Evolutionary conservation across 2,888 invertebrate genomes (phyloP).

Genomic region (Amorpha juglandis): DNA sequence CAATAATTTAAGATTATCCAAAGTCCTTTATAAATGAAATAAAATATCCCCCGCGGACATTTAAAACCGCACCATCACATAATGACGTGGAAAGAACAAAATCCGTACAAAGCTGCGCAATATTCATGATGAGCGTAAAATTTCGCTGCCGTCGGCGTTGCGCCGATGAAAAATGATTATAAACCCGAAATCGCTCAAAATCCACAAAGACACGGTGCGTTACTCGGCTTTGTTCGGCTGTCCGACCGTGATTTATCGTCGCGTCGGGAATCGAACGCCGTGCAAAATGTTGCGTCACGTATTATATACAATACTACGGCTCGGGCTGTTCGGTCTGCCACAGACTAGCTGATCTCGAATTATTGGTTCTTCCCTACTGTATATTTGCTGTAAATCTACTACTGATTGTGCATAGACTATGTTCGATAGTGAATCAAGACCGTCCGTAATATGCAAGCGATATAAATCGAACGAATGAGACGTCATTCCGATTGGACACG

Average conservation of each 20-base stretch:
- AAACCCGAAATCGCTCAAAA: slow-evolving; percentile 79
- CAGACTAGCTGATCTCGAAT: slow-evolving; percentile 41
- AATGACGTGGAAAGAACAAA: slow-evolving; percentile 38
- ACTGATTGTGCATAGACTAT: slow-evolving; percentile 35
- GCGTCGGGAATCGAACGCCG: slow-evolving; percentile 65
- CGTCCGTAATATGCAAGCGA: slow-evolving; percentile 54
- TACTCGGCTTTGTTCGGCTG: slow-evolving; percentile 81
- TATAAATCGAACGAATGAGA: slow-evolving; percentile 81
- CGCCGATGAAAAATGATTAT: slow-evolving; percentile 77
- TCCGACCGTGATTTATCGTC: slow-evolving; percentile 72
- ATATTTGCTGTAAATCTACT: neutral
- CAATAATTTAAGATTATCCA: slow-evolving; percentile 15
- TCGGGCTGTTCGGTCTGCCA: slow-evolving; percentile 40
- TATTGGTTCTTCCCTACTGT: slow-evolving; percentile 23
- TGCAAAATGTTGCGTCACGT: slow-evolving; percentile 81
- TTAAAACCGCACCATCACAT: slow-evolving; percentile 23
- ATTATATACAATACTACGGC: slow-evolving; percentile 49
- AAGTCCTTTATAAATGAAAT: slow-evolving; percentile 26
- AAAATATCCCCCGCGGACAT: slow-evolving; percentile 25
- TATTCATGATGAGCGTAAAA: slow-evolving; percentile 72
- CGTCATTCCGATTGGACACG: slow-evolving; percentile 80
- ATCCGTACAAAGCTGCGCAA: slow-evolving; percentile 36
- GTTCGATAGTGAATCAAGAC: slow-evolving; percentile 32
- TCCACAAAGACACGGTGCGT: slow-evolving; percentile 81
- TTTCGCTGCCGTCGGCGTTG: slow-evolving; percentile 45